A percentile compares a stretch with the other conserved stretches of the same genome.
phyloP scores from a whole-genome alignment of 2,113 vertebrate species.

The Sminthopsis crassicaudata region DNA sequence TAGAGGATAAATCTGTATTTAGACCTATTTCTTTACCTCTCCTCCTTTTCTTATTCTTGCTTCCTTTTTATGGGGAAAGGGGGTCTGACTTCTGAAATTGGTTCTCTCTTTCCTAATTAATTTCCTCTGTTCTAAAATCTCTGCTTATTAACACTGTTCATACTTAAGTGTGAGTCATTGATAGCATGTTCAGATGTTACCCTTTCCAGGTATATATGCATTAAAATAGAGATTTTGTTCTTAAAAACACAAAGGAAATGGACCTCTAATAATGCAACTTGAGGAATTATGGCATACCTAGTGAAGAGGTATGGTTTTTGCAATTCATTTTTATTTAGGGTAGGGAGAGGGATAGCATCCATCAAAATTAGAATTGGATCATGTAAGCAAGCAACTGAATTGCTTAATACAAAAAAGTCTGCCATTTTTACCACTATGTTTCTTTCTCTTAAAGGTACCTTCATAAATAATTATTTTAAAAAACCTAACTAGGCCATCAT shows the following conservation, averaged over 20 bases:
- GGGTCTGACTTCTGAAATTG: neutral
- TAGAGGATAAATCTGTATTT: fast-evolving
- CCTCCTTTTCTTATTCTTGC: fast-evolving
- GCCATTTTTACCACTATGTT: too few relatives aligned
- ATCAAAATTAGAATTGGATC: neutral
- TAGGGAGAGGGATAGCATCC: neutral
- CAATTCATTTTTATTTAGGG: neutral
- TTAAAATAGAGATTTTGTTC: neutral
- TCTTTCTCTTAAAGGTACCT: too few relatives aligned
- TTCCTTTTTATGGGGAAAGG: neutral
- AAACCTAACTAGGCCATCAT: too few relatives aligned
- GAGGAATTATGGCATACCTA: neutral
- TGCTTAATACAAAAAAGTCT: too few relatives aligned
- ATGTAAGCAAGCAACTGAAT: neutral
- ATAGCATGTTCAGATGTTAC: neutral
- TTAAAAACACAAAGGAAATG: neutral
- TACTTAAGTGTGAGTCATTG: neutral
- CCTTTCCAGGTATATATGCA: neutral
- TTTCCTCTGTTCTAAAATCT: neutral
- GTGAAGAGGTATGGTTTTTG: neutral
- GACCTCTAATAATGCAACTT: neutral
- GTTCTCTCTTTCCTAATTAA: neutral
- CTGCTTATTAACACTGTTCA: neutral
- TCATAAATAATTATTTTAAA: too few relatives aligned
- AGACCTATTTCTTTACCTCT: fast-evolving